Evolutionary conservation across 2,797 vertebrate species (phyloP), one percentile per base, ranked within the genome.

Genomic region (Chiloscyllium punctatum): DNA sequence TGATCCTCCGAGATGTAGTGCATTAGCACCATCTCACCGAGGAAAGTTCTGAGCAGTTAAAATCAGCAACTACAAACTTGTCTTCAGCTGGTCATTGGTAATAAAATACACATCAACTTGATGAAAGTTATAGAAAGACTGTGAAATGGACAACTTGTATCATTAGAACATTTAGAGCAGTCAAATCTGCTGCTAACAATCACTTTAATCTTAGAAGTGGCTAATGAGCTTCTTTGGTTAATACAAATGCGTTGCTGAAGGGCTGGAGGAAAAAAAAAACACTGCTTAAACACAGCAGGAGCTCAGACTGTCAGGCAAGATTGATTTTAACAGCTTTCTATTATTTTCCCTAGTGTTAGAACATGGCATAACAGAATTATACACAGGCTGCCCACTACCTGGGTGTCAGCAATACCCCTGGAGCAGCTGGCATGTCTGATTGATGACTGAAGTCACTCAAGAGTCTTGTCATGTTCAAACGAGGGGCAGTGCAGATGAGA

Each of bases 261-360:
- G 88, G 15, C 16, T 18, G 30, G 16, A 66, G 48, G 23, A 3
- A 66, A 30, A 66, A 62, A 9, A 91, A 91, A 51, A 90, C 53
- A 27, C 51, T 66, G 57, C 18, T 91, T 66, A 91, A 66, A 57
- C 57, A 30, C 30, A 91, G n/a, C 33, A 4, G 62, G 57, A 86
- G 25, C 13, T n/a, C 62, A 18, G 2, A 3, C 57, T 95, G 27
- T 95, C 57, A 95, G 16, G 48, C 51, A 95, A 62, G 95, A 84
- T 79, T 95, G 79, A 87, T 82, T 33, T 16, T 27, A 95, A 95
- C 53, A 87, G 21, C 53, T 87, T 71, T 95, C 30, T 95, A 71
- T 69, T 68, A 48, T 87, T 82, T 86, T 86, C 9, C 53, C 74
- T 84, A 27, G 94, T 95, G 77, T 51, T 71, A 68, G 33, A 42